Conservation (phyloP, 2,888 invertebrate species). For the Dicyrtomina minuta region DNA sequence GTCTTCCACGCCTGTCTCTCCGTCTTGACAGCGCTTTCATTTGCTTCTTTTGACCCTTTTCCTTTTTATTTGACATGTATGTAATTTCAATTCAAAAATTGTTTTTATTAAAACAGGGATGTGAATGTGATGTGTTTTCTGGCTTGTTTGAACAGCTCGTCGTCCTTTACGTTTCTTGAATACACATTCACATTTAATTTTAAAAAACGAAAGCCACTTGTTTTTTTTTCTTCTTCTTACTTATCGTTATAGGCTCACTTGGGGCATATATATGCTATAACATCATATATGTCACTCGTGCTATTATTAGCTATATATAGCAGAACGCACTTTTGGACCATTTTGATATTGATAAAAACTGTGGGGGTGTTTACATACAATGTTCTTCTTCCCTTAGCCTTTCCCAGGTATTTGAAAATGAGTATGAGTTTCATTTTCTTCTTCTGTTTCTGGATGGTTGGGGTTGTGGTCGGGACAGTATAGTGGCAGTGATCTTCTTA, state of each 20-base stretch:
- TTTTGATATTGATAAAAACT: neutral
- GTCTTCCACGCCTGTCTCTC: constrained; percentile 24
- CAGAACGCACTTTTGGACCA: too few species aligned
- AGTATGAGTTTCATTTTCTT: neutral
- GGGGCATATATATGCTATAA: neutral
- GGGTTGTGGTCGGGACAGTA: too few species aligned
- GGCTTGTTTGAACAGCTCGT: constrained; percentile 1
- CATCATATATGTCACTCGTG: neutral
- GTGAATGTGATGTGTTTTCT: constrained; percentile 21
- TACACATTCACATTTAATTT: constrained; percentile 16
- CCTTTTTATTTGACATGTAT: constrained; percentile 34
- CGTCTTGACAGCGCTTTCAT: neutral
- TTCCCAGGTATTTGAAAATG: constrained; percentile 15
- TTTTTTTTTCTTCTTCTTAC: constrained; percentile 6
- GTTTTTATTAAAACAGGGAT: constrained; percentile 25
- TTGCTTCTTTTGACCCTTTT: constrained; percentile 27
- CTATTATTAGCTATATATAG: neutral
- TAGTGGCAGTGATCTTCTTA: too few species aligned
- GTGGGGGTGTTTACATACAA: neutral
- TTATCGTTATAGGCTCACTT: constrained; percentile 8
- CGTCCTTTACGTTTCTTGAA: constrained; percentile 23
- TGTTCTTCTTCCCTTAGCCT: neutral
- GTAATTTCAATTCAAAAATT: constrained; percentile 34
- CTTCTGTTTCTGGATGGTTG: neutral
- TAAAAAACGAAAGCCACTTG: constrained; percentile 24